Evolutionary conservation across 2,797 vertebrate genomes (phyloP).

Genomic region (Trematomus bernacchii): DNA sequence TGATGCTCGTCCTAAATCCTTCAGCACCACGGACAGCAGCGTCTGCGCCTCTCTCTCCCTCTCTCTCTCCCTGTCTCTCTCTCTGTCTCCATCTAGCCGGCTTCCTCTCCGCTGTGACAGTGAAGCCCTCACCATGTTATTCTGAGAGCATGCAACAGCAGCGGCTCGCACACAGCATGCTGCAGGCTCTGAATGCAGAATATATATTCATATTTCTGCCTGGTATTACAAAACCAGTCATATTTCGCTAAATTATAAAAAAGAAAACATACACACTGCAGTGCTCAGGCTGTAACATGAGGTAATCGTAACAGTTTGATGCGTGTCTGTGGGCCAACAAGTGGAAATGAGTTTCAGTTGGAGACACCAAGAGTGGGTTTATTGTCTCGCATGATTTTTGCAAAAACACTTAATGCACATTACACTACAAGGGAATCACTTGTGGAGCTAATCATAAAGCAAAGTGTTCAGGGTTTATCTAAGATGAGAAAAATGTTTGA

Average conservation of each 20-base stretch:
- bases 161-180: slow-evolving; percentile 31
- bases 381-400: neutral
- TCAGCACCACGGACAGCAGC: slow-evolving; percentile 58
- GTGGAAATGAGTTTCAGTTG: slow-evolving; percentile 50
- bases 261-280: slow-evolving; percentile 39
- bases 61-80: slow-evolving; percentile 1
- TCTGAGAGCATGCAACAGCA: slow-evolving; percentile 43
- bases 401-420: slow-evolving; percentile 16
- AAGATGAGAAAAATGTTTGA: slow-evolving; percentile 33
- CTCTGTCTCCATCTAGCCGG: slow-evolving; percentile 27
- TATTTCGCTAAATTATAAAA: slow-evolving; percentile 71
- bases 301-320: slow-evolving; percentile 45
- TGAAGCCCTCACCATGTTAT: slow-evolving; percentile 33
- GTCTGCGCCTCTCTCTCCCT: slow-evolving; percentile 20
- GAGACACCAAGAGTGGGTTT: slow-evolving; percentile 14
- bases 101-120: slow-evolving; percentile 28
- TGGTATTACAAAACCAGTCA: slow-evolving; percentile 73
- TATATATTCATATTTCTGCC: slow-evolving; percentile 64
- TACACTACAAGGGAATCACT: neutral
- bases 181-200: slow-evolving; percentile 53
- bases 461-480: slow-evolving; percentile 3
- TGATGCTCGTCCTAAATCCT: slow-evolving; percentile 31
- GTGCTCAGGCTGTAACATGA: slow-evolving; percentile 41
- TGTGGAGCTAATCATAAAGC: slow-evolving; percentile 27
- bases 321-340: slow-evolving; percentile 55